These are phyloP conservation scores for Drosophila kuntzei DNA, from an alignment of 2,888 invertebrate genomes.

Conservation along the genomic window DNA sequence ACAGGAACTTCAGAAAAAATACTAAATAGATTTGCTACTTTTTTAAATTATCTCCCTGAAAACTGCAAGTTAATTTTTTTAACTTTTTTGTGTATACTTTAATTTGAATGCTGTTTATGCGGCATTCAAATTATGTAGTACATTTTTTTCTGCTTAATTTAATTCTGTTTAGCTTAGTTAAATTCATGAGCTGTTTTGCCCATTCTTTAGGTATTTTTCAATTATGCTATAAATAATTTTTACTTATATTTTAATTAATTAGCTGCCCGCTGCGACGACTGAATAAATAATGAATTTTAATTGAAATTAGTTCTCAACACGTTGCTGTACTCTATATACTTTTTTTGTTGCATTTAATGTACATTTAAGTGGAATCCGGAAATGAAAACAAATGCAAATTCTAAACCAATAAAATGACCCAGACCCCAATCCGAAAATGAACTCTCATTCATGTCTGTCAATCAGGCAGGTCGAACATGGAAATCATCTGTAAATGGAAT, in stretches of 20 bases:
- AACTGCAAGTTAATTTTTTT: background rate
- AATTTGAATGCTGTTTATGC: background rate
- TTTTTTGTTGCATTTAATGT: constrained; percentile 4
- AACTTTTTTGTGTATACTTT: background rate
- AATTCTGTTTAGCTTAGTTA: constrained; percentile 27
- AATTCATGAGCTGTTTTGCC: constrained; percentile 18
- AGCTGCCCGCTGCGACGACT: constrained; percentile 24
- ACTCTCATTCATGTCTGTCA: constrained; percentile 45
- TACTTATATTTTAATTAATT: constrained; percentile 65
- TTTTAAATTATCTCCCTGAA: background rate
- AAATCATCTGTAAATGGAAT: constrained; percentile 32
- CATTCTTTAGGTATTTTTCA: constrained; percentile 45
- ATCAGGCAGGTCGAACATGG: constrained; percentile 45
- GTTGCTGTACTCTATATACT: background rate
- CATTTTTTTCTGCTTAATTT: constrained; percentile 4
- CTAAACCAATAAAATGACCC: background rate
- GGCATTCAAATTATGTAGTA: background rate
- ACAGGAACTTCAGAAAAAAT: background rate
- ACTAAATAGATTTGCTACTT: too few relatives aligned
- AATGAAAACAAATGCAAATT: constrained; percentile 6
- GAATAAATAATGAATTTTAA: constrained; percentile 62
- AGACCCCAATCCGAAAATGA: constrained; percentile 5
- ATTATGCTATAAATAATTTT: constrained; percentile 62
- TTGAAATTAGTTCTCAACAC: constrained; percentile 22
- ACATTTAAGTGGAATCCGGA: constrained; percentile 29